Percentiles rank a stretch among this genome's conserved stretches.
Evolutionary conservation across 2,797 vertebrate genomes (phyloP).

Genomic region (Otus scops): DNA sequence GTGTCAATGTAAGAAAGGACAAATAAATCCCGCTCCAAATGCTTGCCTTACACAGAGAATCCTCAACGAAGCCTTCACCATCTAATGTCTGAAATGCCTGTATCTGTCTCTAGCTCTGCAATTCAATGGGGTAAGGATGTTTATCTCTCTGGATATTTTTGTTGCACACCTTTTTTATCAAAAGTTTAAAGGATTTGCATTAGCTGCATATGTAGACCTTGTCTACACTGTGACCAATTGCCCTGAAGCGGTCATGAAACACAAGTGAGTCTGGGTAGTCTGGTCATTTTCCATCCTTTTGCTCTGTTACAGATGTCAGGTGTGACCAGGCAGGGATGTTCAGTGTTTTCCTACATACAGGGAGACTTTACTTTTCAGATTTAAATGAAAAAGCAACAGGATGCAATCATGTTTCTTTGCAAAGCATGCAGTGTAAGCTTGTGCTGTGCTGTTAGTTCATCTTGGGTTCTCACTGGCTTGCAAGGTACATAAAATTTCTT

Average conservation of each 20-base stretch:
- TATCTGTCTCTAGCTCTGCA: not conserved
- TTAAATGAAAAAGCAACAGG: not conserved
- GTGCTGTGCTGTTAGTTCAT: not conserved
- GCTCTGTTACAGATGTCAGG: not conserved
- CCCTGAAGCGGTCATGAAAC: not conserved
- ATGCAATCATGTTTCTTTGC: not conserved
- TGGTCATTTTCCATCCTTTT: not conserved
- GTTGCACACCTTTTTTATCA: accelerated
- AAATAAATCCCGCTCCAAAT: not conserved
- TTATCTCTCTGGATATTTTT: not conserved
- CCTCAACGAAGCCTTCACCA: not conserved
- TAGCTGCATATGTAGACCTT: not conserved
- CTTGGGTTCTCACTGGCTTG: not conserved
- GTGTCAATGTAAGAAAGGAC: not conserved
- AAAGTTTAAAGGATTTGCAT: not conserved
- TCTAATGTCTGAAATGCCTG: not conserved
- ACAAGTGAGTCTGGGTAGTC: not conserved
- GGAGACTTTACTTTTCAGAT: not conserved
- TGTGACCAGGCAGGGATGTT: not conserved
- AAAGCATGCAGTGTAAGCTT: not conserved
- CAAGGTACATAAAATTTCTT: not conserved
- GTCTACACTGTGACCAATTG: not conserved
- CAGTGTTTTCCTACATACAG: not conserved
- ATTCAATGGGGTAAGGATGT: accelerated
- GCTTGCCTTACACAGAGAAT: not conserved